These are phyloP conservation scores for Corythornis cristatus DNA, from an alignment of 2,113 vertebrate genomes.

Conservation along the genomic window DNA sequence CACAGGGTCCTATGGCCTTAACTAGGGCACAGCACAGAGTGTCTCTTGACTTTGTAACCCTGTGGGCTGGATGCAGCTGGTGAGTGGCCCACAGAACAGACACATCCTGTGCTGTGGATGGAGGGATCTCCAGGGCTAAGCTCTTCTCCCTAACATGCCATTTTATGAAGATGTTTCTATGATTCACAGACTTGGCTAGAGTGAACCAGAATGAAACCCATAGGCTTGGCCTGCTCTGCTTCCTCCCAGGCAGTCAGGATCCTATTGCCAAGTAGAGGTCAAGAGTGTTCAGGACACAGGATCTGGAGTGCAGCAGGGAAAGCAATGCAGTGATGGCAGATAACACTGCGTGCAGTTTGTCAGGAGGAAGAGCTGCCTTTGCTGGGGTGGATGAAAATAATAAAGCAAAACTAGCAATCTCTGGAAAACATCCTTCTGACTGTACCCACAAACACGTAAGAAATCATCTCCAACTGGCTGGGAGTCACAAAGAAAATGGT, in stretches of 20 bases:
- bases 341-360: neutral
- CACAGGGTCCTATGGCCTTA: neutral
- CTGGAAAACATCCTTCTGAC: constrained; percentile 9
- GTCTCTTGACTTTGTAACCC: neutral
- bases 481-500: neutral
- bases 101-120: neutral
- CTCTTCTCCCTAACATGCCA: neutral
- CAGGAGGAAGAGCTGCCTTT: constrained; percentile 28
- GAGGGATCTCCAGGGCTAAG: neutral
- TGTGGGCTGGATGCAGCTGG: neutral
- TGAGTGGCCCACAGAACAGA: neutral
- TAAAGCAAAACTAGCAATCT: constrained; percentile 11
- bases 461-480: neutral
- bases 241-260: neutral
- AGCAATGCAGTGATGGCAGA: neutral
- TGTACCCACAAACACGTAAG: neutral
- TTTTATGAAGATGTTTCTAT: neutral
- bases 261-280: neutral
- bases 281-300: neutral
- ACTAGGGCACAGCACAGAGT: neutral
- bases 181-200: neutral
- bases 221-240: neutral
- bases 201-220: neutral
- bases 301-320: neutral
- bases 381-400: neutral